These are phyloP conservation scores for Nomada fucata DNA, from an alignment of 2,888 invertebrate species.

Conservation along the genomic window DNA sequence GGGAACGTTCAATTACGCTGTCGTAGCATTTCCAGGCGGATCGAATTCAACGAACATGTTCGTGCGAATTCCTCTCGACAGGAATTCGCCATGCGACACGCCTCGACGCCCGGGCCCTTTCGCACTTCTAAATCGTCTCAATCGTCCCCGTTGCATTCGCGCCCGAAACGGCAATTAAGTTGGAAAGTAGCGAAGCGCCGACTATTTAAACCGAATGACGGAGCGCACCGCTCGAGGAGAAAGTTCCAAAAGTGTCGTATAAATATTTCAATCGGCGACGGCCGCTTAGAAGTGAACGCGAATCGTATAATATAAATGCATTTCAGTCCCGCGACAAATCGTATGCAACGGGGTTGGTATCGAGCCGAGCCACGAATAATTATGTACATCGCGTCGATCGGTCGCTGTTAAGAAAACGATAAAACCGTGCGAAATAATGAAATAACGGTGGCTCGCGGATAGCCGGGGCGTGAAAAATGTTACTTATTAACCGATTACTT, in stretches of 20 bases:
- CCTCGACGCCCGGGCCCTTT: not conserved
- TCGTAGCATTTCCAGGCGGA: not conserved
- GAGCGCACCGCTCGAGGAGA: conserved; percentile 13
- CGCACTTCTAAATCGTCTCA: not conserved
- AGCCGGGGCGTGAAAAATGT: too few relatives aligned
- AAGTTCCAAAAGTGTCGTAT: conserved; percentile 8
- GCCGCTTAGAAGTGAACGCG: conserved; percentile 2
- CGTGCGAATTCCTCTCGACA: not conserved
- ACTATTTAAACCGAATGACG: conserved; percentile 11
- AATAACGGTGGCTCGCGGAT: not conserved
- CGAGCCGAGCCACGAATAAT: not conserved
- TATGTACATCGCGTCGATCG: not conserved
- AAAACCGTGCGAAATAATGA: not conserved
- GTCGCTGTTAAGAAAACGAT: not conserved
- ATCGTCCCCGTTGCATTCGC: not conserved
- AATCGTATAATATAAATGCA: not conserved
- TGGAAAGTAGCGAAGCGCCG: conserved; percentile 21
- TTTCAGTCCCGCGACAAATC: not conserved
- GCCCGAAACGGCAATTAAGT: conserved; percentile 12
- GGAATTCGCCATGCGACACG: not conserved
- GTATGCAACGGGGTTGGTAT: too few relatives aligned
- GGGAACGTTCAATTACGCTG: conserved; percentile 5
- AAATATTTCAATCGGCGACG: conserved; percentile 16
- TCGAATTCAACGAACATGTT: not conserved
- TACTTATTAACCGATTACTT: not conserved